Conservation (phyloP, 1,140 invertebrate genomes). For the Euura lappo region DNA sequence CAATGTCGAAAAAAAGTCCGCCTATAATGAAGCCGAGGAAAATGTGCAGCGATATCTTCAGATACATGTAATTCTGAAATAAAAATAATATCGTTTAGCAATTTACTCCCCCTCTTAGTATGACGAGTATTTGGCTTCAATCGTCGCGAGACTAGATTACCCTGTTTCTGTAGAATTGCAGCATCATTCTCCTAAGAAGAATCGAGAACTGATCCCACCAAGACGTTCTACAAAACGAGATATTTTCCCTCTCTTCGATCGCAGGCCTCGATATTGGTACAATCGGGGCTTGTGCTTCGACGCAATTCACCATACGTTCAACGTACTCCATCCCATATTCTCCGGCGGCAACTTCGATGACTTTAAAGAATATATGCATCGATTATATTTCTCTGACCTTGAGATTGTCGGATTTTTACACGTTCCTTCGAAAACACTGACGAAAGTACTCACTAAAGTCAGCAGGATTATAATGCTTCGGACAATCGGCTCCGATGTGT, state of each 20-base stretch:
- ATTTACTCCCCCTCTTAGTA: background rate
- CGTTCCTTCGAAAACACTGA: constrained; percentile 10
- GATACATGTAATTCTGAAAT: constrained; percentile 72
- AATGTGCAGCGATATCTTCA: constrained; percentile 72
- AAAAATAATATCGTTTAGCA: constrained; percentile 25
- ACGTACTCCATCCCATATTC: constrained; percentile 72
- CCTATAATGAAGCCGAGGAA: constrained; percentile 76
- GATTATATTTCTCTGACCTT: background rate
- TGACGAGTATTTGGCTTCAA: constrained; percentile 1
- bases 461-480: constrained; percentile 80
- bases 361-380: constrained; percentile 57
- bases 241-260: constrained; percentile 41
- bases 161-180: constrained; percentile 75
- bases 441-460: constrained; percentile 73
- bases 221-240: constrained; percentile 38
- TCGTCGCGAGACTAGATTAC: constrained; percentile 53
- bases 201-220: constrained; percentile 71
- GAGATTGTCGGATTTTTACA: constrained; percentile 17
- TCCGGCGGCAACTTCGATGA: constrained; percentile 78
- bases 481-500: constrained; percentile 72
- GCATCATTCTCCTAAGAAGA: constrained; percentile 69
- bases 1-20: constrained; percentile 72
- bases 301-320: constrained; percentile 67
- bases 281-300: constrained; percentile 66
- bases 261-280: constrained; percentile 54